Conservation (phyloP, 2,797 vertebrate species). For the Poecilia gillii region DNA sequence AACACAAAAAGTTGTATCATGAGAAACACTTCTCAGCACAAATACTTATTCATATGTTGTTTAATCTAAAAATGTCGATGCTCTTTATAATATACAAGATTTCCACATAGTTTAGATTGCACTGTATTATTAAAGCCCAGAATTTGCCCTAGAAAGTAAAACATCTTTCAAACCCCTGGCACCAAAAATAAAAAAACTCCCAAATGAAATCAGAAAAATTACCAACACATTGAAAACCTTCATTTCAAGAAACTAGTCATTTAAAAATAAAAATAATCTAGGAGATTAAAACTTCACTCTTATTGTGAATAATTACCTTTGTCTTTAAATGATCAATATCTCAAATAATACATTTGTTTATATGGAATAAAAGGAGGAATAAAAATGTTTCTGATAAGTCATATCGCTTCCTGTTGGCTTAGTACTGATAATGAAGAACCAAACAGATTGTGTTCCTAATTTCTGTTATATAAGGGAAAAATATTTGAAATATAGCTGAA, state of each 20-base stretch:
- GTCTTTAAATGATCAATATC: background rate
- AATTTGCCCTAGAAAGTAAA: background rate
- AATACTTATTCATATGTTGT: background rate
- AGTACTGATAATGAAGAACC: background rate
- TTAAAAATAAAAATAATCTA: background rate
- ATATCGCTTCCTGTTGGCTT: background rate
- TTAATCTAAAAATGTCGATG: background rate
- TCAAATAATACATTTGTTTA: background rate
- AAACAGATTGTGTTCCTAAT: background rate
- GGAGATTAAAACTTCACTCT: background rate
- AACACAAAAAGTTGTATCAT: background rate
- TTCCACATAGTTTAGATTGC: background rate
- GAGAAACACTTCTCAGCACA: background rate
- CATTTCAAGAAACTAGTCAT: background rate
- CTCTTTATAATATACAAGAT: background rate
- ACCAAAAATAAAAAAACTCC: background rate
- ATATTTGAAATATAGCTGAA: background rate
- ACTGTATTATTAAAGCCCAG: background rate
- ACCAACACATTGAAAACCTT: background rate
- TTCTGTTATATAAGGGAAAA: background rate
- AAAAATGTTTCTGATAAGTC: background rate
- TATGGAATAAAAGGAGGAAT: background rate
- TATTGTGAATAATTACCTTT: background rate
- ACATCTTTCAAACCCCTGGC: background rate
- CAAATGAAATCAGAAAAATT: background rate